These are phyloP conservation scores for Elymnias hypermnestra DNA, from an alignment of 1,140 invertebrate genomes.

Conservation along the genomic window DNA sequence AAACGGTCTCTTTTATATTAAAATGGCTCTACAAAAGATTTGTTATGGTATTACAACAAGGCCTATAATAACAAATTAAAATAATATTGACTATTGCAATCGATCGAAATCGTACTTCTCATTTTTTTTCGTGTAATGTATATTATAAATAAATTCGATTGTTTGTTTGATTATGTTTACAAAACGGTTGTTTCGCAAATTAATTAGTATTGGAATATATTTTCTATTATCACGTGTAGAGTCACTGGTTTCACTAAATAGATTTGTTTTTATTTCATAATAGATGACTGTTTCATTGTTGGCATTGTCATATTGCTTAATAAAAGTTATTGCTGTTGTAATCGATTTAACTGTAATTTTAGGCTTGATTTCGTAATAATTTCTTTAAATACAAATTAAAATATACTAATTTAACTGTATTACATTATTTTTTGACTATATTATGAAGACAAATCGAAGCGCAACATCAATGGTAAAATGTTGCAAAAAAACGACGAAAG, in stretches of 20 bases:
- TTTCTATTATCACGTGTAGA: neutral
- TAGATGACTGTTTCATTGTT: no score
- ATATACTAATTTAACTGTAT: no score
- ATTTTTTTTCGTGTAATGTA: neutral
- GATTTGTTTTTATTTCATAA: neutral
- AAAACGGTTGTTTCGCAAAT: conserved; percentile 1
- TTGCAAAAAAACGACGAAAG: no score
- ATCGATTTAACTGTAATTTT: no score
- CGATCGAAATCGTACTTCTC: neutral
- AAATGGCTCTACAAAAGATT: neutral
- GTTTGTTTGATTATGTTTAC: neutral
- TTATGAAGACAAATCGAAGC: no score
- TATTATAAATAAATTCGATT: neutral
- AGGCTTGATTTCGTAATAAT: no score
- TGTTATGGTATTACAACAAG: neutral
- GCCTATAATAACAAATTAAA: no score
- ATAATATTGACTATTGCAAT: conserved; percentile 1
- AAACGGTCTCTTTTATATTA: neutral
- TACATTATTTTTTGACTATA: no score
- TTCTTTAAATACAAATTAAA: no score
- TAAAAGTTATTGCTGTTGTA: no score
- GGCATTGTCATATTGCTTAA: no score
- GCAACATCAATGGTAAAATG: no score
- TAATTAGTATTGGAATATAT: conserved; percentile 1
- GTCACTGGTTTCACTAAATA: neutral